Percentiles rank a stretch among this genome's conserved stretches.
These are phyloP conservation scores for Mycalesis mineus DNA, from an alignment of 2,888 invertebrate genomes.

Conservation along the genomic window DNA sequence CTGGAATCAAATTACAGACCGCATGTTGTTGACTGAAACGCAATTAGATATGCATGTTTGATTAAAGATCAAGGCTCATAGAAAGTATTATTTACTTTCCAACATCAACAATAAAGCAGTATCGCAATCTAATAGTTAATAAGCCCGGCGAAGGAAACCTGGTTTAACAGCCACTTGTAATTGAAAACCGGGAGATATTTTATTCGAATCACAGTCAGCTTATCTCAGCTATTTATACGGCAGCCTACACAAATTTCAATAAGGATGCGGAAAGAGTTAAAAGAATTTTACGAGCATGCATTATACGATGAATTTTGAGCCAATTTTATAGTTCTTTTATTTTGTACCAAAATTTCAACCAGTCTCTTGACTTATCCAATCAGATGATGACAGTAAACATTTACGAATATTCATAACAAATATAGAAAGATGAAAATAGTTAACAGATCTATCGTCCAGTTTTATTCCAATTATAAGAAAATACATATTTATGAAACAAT, in stretches of 20 bases:
- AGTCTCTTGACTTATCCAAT: too few species aligned
- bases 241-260: slow-evolving; percentile 30
- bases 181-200: slow-evolving; percentile 43
- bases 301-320: background rate
- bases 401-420: too few species aligned
- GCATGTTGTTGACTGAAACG: slow-evolving; percentile 2
- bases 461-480: too few species aligned
- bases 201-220: slow-evolving; percentile 38
- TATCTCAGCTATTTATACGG: slow-evolving; percentile 35
- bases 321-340: background rate
- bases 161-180: slow-evolving; percentile 42
- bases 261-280: slow-evolving; percentile 18
- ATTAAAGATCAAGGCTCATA: slow-evolving; percentile 32
- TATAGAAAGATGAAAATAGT: too few species aligned
- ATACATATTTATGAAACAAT: too few species aligned
- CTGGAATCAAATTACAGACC: slow-evolving; percentile 18
- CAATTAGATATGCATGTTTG: slow-evolving; percentile 31
- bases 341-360: too few species aligned
- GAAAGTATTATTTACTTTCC: slow-evolving; percentile 32
- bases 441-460: too few species aligned
- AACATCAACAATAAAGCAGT: slow-evolving; percentile 32
- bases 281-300: slow-evolving; percentile 3
- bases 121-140: slow-evolving; percentile 39
- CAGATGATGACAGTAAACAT: too few species aligned
- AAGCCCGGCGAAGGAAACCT: slow-evolving; percentile 40